Evolutionary conservation across 2,797 vertebrate genomes (phyloP).

Genomic region (Brachyalestes nurse): DNA sequence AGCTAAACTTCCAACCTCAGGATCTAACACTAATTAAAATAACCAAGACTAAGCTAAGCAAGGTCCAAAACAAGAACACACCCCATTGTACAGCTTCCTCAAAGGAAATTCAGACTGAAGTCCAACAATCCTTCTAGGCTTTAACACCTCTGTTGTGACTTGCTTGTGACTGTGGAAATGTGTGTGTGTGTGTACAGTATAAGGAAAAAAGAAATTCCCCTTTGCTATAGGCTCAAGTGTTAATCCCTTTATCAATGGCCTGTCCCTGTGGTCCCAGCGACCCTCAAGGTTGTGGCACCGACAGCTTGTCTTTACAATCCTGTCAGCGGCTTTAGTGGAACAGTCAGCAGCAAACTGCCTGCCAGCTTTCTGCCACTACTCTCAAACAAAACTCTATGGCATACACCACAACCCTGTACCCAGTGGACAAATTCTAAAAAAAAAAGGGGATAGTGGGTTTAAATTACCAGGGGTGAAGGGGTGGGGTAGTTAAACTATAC

Average conservation of each 20-base stretch:
- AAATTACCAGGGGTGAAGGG: background rate
- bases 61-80: background rate
- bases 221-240: conserved; percentile 60
- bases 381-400: conserved; percentile 29
- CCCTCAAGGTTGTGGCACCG: conserved; percentile 74
- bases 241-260: conserved; percentile 60
- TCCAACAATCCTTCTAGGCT: background rate
- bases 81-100: background rate
- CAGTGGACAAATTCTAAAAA: background rate
- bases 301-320: conserved; percentile 80
- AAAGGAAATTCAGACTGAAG: conserved; percentile 8
- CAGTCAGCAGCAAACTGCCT: conserved; percentile 68
- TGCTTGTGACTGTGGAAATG: conserved; percentile 19
- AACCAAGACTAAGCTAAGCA: background rate
- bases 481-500: background rate
- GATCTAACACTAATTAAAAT: background rate
- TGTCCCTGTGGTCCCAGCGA: conserved; percentile 58
- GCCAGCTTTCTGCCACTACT: conserved; percentile 40
- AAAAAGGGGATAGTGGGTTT: background rate
- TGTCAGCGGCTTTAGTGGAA: conserved; percentile 76
- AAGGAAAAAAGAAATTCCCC: conserved; percentile 37
- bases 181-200: conserved; percentile 28
- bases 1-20: background rate
- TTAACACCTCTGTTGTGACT: conserved; percentile 12
- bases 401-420: conserved; percentile 11